These are phyloP conservation scores for Agrypnus murinus DNA, from an alignment of 2,888 invertebrate species.

Conservation along the genomic window DNA sequence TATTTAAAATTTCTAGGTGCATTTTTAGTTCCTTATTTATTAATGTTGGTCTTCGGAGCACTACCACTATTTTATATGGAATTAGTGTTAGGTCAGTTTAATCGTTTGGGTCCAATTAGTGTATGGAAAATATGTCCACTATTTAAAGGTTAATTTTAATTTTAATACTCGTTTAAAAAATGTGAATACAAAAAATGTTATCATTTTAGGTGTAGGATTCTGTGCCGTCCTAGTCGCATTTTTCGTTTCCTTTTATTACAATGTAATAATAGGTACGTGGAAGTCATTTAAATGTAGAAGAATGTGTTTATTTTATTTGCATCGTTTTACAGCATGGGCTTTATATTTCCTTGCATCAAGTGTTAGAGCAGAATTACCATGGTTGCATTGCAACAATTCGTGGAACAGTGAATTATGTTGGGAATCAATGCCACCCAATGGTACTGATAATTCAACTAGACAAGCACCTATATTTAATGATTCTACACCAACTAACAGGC, in stretches of 20 bases:
- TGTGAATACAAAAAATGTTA: not conserved
- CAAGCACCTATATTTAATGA: slow-evolving; percentile 71
- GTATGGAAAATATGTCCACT: slow-evolving; percentile 89
- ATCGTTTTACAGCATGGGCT: slow-evolving; percentile 80
- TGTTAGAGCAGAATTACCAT: slow-evolving; percentile 81
- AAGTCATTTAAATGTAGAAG: too few relatives aligned
- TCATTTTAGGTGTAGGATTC: slow-evolving; percentile 81
- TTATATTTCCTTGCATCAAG: slow-evolving; percentile 87
- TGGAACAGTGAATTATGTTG: slow-evolving; percentile 86
- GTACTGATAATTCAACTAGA: slow-evolving; percentile 62
- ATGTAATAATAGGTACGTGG: slow-evolving; percentile 85
- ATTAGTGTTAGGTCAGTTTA: slow-evolving; percentile 84
- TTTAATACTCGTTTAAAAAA: not conserved
- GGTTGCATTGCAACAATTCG: slow-evolving; percentile 86
- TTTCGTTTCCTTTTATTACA: slow-evolving; percentile 88
- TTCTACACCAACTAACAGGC: slow-evolving; percentile 72
- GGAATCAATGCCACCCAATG: slow-evolving; percentile 49
- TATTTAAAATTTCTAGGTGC: slow-evolving; percentile 81
- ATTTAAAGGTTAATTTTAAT: slow-evolving; percentile 80
- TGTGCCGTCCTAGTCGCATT: slow-evolving; percentile 87
- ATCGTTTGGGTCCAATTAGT: slow-evolving; percentile 84
- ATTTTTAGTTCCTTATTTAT: slow-evolving; percentile 83
- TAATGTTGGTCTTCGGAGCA: slow-evolving; percentile 85
- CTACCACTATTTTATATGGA: slow-evolving; percentile 88
- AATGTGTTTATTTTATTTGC: not conserved